These are phyloP conservation scores for Lamellibrachia satsuma DNA, from an alignment of 2,888 invertebrate genomes.

Conservation along the genomic window DNA sequence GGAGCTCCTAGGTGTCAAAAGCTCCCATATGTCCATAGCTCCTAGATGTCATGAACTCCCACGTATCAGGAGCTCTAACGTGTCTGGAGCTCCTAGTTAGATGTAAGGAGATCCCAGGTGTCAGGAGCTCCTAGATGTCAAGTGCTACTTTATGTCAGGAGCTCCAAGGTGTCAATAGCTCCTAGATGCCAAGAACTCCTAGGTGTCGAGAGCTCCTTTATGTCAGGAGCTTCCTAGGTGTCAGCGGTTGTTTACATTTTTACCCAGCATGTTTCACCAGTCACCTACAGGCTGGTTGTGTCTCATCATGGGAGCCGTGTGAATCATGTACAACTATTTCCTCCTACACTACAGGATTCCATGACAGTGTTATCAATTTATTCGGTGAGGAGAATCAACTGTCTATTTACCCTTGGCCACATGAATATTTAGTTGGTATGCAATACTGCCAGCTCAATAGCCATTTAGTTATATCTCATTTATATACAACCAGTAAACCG, in stretches of 20 bases:
- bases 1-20: not conserved
- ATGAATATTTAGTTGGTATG: not conserved
- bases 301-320: not conserved
- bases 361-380: not conserved
- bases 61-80: too few species aligned
- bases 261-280: not conserved
- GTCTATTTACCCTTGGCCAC: not conserved
- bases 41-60: too few species aligned
- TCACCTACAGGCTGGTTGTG: not conserved
- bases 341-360: not conserved
- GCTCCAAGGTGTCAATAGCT: not conserved
- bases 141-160: too few species aligned
- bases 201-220: not conserved
- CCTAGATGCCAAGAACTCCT: not conserved
- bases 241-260: not conserved
- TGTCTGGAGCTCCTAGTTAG: too few species aligned
- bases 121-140: too few species aligned
- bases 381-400: not conserved
- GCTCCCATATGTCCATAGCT: too few species aligned
- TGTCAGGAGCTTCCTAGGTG: not conserved
- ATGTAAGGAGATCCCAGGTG: too few species aligned
- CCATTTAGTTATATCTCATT: not conserved
- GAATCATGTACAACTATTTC: not conserved
- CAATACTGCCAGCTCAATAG: not conserved
- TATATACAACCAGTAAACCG: not conserved